These are phyloP conservation scores for Asobara japonica DNA, from an alignment of 1,140 invertebrate genomes.

Conservation along the genomic window DNA sequence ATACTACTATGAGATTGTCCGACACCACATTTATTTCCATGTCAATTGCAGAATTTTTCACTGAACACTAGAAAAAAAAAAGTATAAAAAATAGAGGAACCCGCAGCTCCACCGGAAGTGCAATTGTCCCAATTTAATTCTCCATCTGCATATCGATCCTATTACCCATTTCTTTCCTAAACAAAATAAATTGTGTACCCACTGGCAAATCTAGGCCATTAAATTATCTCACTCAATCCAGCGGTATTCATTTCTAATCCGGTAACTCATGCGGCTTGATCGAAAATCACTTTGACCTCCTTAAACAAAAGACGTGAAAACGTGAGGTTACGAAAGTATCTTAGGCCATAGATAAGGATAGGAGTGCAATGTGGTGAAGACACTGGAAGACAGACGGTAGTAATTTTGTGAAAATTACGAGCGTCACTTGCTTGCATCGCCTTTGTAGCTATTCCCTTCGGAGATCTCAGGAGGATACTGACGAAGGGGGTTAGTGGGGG, in stretches of 20 bases:
- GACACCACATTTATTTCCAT: too few relatives aligned
- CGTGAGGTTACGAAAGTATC: background rate
- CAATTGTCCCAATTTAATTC: background rate
- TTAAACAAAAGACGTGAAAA: background rate
- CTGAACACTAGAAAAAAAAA: too few relatives aligned
- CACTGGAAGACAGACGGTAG: background rate
- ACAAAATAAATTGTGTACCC: background rate
- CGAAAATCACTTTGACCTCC: background rate
- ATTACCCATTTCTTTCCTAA: background rate
- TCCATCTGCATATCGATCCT: background rate
- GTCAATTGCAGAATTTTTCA: too few relatives aligned
- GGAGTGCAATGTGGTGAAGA: background rate
- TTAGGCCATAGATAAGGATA: background rate
- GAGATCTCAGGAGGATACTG: background rate
- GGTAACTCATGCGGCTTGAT: background rate
- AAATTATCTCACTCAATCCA: background rate
- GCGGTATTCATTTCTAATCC: background rate
- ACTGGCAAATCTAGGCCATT: background rate
- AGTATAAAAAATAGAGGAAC: too few relatives aligned
- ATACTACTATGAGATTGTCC: too few relatives aligned
- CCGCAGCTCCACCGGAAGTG: background rate
- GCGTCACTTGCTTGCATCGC: slow-evolving; percentile 15
- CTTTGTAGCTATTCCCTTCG: slow-evolving; percentile 20
- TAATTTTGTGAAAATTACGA: slow-evolving; percentile 30
- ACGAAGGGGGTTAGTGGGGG: background rate